A percentile compares a stretch with the other conserved stretches of the same genome.
These are phyloP conservation scores for Acanthosoma haemorrhoidale DNA, from an alignment of 2,888 invertebrate genomes.

Conservation along the genomic window DNA sequence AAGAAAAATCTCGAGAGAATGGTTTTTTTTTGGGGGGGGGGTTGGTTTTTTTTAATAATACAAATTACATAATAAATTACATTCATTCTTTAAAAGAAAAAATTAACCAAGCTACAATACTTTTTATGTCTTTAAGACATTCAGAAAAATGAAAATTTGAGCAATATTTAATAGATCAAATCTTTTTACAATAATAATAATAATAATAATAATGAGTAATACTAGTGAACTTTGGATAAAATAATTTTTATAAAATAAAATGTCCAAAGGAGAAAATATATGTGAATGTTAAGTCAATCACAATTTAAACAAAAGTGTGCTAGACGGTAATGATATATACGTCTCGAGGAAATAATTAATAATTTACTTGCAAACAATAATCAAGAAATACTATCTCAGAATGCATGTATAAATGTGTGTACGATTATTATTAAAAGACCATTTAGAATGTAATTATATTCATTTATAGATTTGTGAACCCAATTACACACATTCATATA, in stretches of 20 bases:
- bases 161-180: constrained; percentile 31
- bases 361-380: background rate
- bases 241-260: background rate
- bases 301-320: constrained; percentile 21
- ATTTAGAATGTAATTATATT: background rate
- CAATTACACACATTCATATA: constrained; percentile 8
- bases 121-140: constrained; percentile 13
- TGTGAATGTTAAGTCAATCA: constrained; percentile 1
- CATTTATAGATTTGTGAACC: too few relatives aligned
- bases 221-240: constrained; percentile 4
- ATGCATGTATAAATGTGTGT: constrained; percentile 10
- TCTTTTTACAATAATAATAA: constrained; percentile 21
- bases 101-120: constrained; percentile 28
- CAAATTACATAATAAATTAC: constrained; percentile 11
- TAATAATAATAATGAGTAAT: constrained; percentile 5
- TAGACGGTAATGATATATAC: background rate
- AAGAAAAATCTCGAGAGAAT: constrained; percentile 25
- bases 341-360: background rate
- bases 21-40: too few relatives aligned
- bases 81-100: constrained; percentile 15
- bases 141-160: constrained; percentile 28
- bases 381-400: too few relatives aligned
- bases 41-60: too few relatives aligned
- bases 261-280: background rate
- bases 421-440: too few relatives aligned